Evolutionary conservation across 2,888 invertebrate species (phyloP).

Genomic region (Nebria brevicollis): DNA sequence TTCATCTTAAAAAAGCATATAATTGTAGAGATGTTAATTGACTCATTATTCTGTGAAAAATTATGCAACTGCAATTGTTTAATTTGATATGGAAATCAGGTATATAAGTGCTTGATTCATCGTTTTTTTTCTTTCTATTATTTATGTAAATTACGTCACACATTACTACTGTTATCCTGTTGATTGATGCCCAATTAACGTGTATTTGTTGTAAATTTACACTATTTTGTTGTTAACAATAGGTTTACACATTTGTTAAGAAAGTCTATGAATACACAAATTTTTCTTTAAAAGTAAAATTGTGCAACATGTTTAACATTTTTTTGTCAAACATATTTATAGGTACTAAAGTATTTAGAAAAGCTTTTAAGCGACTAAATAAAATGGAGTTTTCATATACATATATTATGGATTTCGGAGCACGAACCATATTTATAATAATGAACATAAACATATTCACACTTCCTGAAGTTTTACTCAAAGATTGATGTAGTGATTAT

Average conservation of each 20-base stretch:
- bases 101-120: conserved; percentile 25
- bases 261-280: not conserved
- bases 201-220: not conserved
- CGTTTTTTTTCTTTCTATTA: not conserved
- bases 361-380: too few relatives aligned
- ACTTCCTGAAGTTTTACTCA: not conserved
- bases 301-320: too few relatives aligned
- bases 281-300: not conserved
- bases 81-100: conserved; percentile 42
- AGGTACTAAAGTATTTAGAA: too few relatives aligned
- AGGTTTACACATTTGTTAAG: not conserved
- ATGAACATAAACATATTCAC: not conserved
- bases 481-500: not conserved
- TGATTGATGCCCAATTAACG: not conserved
- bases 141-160: conserved; percentile 24
- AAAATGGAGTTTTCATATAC: too few relatives aligned
- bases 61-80: conserved; percentile 41
- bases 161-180: not conserved
- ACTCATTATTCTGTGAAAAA: conserved; percentile 13
- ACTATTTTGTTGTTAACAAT: not conserved
- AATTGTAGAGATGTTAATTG: conserved; percentile 11
- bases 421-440: too few relatives aligned
- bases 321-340: too few relatives aligned
- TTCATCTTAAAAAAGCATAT: not conserved
- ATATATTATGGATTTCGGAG: too few relatives aligned